Evolutionary conservation across 2,797 vertebrate genomes (phyloP).

Genomic region (Morus bassanus): DNA sequence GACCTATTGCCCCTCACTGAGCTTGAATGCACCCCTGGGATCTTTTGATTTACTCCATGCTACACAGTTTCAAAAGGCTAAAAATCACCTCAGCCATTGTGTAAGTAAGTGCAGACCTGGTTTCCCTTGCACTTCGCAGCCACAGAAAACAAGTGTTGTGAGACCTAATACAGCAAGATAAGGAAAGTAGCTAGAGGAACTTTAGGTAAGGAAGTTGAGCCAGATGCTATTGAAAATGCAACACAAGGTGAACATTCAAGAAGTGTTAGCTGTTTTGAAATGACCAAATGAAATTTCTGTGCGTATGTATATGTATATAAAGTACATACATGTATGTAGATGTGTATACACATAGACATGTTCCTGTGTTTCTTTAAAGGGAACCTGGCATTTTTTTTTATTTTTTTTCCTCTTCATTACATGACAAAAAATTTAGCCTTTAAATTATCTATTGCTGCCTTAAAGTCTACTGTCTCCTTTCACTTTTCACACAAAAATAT

Average conservation of each 20-base stretch:
- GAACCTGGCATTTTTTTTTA: neutral
- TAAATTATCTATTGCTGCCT: neutral
- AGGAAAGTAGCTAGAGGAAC: neutral
- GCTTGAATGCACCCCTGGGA: neutral
- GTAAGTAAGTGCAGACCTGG: neutral
- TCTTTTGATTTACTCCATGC: neutral
- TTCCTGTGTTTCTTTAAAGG: neutral
- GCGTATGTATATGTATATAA: neutral
- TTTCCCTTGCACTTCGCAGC: neutral
- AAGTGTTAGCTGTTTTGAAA: neutral
- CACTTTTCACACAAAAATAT: neutral
- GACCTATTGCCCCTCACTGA: neutral
- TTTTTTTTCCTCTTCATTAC: neutral
- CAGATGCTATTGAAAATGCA: neutral
- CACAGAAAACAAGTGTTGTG: neutral
- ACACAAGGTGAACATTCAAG: neutral
- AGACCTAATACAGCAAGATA: neutral
- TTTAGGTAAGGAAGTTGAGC: neutral
- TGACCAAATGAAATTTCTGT: neutral
- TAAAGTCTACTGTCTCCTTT: neutral
- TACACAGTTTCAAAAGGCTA: neutral
- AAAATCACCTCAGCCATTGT: neutral
- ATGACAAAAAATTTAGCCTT: neutral
- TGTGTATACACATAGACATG: neutral
- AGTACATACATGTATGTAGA: neutral